These are phyloP conservation scores for Yponomeuta cagnagella DNA, from an alignment of 2,888 invertebrate genomes.

Conservation along the genomic window DNA sequence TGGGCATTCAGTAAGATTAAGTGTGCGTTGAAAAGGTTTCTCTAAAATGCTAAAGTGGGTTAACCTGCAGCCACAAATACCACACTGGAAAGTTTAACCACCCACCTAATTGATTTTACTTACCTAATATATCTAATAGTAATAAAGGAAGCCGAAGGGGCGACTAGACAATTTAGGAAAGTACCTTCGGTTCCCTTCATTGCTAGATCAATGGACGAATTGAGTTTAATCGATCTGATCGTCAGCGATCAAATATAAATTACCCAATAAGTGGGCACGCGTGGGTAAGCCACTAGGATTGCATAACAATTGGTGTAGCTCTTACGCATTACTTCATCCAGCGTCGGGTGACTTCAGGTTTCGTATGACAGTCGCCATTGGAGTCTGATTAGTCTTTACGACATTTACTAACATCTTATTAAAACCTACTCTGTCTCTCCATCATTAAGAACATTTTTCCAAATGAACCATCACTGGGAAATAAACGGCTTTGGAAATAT, in stretches of 20 bases:
- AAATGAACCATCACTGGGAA: too few species aligned
- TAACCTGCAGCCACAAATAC: background rate
- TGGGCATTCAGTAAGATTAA: constrained; percentile 8
- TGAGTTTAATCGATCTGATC: background rate
- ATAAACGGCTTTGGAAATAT: too few species aligned
- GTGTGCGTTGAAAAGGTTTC: background rate
- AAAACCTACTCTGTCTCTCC: too few species aligned
- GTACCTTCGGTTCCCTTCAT: background rate
- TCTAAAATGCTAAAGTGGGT: constrained; percentile 4
- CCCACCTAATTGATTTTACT: background rate
- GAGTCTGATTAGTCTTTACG: background rate
- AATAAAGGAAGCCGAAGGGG: too few species aligned
- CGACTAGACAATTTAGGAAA: background rate
- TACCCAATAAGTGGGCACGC: constrained; percentile 3
- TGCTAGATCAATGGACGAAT: background rate
- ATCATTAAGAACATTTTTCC: too few species aligned
- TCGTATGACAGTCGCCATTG: background rate
- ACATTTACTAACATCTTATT: background rate
- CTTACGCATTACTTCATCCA: background rate
- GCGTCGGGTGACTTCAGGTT: background rate
- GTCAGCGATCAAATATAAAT: constrained; percentile 9
- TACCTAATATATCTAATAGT: background rate
- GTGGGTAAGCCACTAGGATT: background rate
- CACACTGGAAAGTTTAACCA: background rate
- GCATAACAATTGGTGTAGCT: constrained; percentile 7